Evolutionary conservation across 2,113 vertebrate genomes (phyloP), one percentile per base, ranked within the genome.

Genomic region (Spizaetus ornatus): DNA sequence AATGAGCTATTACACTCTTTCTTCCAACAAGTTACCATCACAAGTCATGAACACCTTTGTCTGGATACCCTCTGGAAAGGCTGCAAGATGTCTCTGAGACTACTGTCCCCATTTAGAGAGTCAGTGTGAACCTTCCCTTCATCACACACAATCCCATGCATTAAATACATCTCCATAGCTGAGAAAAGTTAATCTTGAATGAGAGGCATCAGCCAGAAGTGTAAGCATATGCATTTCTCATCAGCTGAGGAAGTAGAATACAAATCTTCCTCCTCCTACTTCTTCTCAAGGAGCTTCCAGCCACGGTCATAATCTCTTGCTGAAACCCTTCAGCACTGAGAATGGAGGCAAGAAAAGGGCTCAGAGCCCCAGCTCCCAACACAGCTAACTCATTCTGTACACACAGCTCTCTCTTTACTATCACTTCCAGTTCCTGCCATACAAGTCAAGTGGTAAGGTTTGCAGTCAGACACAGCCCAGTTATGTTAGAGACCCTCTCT

Each of bases 361-460:
- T 81, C 36, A 36, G 61, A 1, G 0, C 9, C 29, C 12, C 61
- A 36, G 26, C 11, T 70, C 11, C 32, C 56, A 63, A 12, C 56
- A 76, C 29, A 32, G 17, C 20, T 10, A 36, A 43, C 25, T 59
- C 21, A 4, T 48, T 43, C 31, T 13, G 79, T 29, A 31, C 23
- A 17, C 0, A 0, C 34, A 55, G 5, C 7, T 10, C 56, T 62
- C n/a, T 77, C 47, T 50, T n/a, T 27, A 7, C 18, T 23, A 23
- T 48, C 36, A 16, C n/a, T 80, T 29, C 29, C 31, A 69, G 67
- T 2, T 88, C 59, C 52, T 50, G 22, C 7, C 38, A 27, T 2
- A 53, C 27, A 58, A 91, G 27, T 14, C 34, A 22, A 43, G 82
- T 0, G 0, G 20, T 59, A 29, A 79, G 25, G 38, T 0, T 43